A percentile compares a stretch with the other conserved stretches of the same genome.
Conservation (phyloP, 23 tunicate species). For the Oikopleura dioica region DNA sequence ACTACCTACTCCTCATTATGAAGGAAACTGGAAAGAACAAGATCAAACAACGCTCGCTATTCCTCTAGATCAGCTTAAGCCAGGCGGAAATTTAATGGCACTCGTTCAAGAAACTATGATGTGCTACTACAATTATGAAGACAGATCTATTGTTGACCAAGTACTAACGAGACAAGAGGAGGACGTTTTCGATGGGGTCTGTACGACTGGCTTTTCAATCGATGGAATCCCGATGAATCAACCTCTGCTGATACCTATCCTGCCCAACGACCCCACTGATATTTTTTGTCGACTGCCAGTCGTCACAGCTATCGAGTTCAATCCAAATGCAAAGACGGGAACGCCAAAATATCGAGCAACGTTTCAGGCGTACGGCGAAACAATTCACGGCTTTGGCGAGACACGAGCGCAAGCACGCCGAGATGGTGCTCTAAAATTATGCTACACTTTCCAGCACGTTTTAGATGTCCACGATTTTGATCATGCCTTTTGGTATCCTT, state of each 20-base stretch:
- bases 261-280: neutral
- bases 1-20: neutral
- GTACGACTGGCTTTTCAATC: neutral
- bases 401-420: neutral
- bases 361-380: neutral
- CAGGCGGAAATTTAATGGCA: neutral
- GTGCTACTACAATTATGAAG: neutral
- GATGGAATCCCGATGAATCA: slow-evolving; percentile 9
- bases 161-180: too few relatives aligned
- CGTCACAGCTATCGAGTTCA: neutral
- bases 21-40: neutral
- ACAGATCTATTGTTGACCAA: neutral
- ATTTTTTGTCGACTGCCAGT: neutral
- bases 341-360: neutral
- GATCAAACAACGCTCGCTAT: neutral
- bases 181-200: slow-evolving; percentile 1
- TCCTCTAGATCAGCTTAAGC: neutral
- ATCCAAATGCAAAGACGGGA: neutral
- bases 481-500: slow-evolving; percentile 8
- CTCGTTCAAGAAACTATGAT: neutral
- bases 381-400: neutral
- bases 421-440: neutral
- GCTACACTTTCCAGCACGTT: neutral
- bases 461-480: neutral
- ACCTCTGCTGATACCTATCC: neutral